Evolutionary conservation across 2,797 vertebrate genomes (phyloP).

Genomic region (Microhierax caerulescens): DNA sequence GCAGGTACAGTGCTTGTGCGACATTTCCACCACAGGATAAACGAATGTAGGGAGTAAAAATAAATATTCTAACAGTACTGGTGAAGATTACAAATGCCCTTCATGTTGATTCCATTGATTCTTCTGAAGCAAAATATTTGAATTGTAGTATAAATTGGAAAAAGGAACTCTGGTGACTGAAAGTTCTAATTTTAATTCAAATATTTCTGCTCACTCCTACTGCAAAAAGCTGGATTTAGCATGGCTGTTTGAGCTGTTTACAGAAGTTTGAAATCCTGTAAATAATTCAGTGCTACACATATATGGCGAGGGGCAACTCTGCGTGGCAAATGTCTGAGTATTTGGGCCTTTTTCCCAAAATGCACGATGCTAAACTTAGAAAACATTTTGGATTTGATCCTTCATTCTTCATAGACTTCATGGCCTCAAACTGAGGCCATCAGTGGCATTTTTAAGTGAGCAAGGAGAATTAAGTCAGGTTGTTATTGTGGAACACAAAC

Average conservation of each 20-base stretch:
- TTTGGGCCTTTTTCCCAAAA: conserved; percentile 48
- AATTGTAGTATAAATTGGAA: neutral
- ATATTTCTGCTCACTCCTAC: neutral
- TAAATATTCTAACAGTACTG: neutral
- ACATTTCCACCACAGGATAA: neutral
- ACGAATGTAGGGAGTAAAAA: neutral
- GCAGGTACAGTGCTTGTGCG: neutral
- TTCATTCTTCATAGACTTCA: neutral
- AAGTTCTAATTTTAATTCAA: neutral
- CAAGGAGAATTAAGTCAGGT: neutral
- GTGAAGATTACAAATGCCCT: neutral
- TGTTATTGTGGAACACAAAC: neutral
- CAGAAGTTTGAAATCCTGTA: conserved; percentile 19
- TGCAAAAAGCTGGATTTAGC: neutral
- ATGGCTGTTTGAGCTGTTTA: neutral
- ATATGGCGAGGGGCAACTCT: conserved; percentile 37
- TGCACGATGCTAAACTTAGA: conserved; percentile 48
- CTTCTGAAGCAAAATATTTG: neutral
- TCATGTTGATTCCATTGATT: neutral
- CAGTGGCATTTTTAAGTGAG: neutral
- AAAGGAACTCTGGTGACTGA: neutral
- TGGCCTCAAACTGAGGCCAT: neutral
- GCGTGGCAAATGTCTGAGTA: neutral
- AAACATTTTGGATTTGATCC: conserved; percentile 27
- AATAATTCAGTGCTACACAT: conserved; percentile 50